Conservation (phyloP, 1,140 invertebrate genomes). For the Archivesica marissinica region DNA sequence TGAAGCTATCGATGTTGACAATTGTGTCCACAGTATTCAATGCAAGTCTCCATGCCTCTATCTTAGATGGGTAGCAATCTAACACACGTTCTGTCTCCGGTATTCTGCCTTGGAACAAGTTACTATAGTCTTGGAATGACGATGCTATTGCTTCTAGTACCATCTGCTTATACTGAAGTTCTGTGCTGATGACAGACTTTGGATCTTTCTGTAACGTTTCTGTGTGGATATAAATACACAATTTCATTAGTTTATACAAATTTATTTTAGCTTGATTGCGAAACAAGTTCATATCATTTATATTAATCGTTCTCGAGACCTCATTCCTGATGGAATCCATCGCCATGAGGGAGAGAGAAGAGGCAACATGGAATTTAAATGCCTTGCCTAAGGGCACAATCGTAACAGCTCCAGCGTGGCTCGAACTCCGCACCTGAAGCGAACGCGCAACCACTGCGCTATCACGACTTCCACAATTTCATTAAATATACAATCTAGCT, state of each 20-base stretch:
- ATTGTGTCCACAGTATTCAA: background rate
- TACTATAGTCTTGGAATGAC: background rate
- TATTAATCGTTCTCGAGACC: background rate
- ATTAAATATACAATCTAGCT: no score
- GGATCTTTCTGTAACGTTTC: background rate
- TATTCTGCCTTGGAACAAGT: background rate
- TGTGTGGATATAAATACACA: background rate
- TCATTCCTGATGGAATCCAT: background rate
- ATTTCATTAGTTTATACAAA: no score
- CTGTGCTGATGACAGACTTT: background rate
- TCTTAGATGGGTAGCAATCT: conserved; percentile 20
- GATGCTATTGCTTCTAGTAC: background rate
- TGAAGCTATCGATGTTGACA: conserved; percentile 6
- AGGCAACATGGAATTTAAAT: background rate
- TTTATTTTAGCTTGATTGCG: background rate
- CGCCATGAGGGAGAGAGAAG: background rate
- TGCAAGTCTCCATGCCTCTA: conserved; percentile 15
- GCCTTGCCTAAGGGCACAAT: background rate
- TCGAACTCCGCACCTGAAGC: no score
- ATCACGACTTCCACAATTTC: no score
- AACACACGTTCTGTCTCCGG: background rate
- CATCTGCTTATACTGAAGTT: background rate
- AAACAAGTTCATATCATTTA: background rate
- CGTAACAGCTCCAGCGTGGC: no score
- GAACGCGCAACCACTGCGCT: no score